Conservation (phyloP, 2,797 vertebrate species). For the Pteropus rufus region DNA sequence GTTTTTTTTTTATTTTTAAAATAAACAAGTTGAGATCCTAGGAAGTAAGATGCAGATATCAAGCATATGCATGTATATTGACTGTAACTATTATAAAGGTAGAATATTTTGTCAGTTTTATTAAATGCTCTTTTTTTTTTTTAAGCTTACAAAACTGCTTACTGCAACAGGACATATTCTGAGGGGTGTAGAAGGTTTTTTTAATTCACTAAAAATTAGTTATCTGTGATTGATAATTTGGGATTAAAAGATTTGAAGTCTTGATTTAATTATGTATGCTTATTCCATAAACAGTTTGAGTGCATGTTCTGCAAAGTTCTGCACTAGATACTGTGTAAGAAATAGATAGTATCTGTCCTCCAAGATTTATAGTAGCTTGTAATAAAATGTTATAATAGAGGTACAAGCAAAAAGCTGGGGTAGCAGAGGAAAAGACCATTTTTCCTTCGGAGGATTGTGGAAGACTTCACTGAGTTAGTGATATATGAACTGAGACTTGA, state of each 20-base stretch:
- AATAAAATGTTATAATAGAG: not conserved
- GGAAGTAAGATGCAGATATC: slow-evolving; percentile 63
- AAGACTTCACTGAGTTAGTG: not conserved
- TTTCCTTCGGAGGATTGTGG: not conserved
- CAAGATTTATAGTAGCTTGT: not conserved
- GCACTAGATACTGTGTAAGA: not conserved
- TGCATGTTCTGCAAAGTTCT: not conserved
- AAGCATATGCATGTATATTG: slow-evolving; percentile 18
- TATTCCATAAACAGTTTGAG: not conserved
- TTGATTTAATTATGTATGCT: not conserved
- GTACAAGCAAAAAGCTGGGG: not conserved
- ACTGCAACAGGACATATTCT: slow-evolving; percentile 18
- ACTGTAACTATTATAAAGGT: slow-evolving; percentile 33
- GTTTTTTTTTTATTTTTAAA: slow-evolving; percentile 63
- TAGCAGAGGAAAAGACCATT: not conserved
- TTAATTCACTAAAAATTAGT: slow-evolving; percentile 23
- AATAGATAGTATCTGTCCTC: not conserved
- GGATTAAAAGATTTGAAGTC: slow-evolving; percentile 23
- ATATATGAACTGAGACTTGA: not conserved
- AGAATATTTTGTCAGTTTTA: slow-evolving; percentile 47
- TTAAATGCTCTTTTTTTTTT: not conserved
- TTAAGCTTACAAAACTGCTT: slow-evolving; percentile 17
- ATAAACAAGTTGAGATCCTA: slow-evolving; percentile 46
- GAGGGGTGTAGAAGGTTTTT: not conserved
- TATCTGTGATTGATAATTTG: not conserved